phyloP scores from a whole-genome alignment of 2,113 vertebrate genomes.

The Cardinalis cardinalis region DNA sequence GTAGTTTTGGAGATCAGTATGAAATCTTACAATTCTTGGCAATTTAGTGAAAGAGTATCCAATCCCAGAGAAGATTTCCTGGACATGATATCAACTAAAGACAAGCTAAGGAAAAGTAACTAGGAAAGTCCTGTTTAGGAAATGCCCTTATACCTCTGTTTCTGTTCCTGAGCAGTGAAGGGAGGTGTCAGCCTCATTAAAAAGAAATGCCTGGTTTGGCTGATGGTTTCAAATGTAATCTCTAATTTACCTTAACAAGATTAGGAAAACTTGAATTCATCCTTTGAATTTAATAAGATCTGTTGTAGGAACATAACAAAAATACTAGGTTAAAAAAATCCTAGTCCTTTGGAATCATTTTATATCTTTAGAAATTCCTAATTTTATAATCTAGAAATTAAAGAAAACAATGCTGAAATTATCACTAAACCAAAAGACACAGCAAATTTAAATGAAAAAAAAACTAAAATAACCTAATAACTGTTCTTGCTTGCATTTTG shows the following conservation, averaged over 20 bases:
- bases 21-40: not conserved
- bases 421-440: not conserved
- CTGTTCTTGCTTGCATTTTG: not conserved
- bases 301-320: not conserved
- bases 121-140: not conserved
- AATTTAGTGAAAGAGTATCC: not conserved
- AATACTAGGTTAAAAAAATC: not conserved
- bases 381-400: not conserved
- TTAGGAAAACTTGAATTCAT: not conserved
- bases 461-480: not conserved
- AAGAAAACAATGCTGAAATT: not conserved
- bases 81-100: not conserved
- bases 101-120: not conserved
- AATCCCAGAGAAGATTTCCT: not conserved
- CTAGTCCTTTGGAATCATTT: not conserved
- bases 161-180: not conserved
- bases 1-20: not conserved
- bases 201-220: not conserved
- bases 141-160: not conserved
- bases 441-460: not conserved
- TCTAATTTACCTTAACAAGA: not conserved
- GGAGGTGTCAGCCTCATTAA: not conserved
- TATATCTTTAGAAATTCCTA: not conserved
- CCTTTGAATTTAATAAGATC: not conserved
- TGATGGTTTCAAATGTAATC: not conserved